Conservation (phyloP, 2,888 invertebrate genomes). For the Sialis lutaria region DNA sequence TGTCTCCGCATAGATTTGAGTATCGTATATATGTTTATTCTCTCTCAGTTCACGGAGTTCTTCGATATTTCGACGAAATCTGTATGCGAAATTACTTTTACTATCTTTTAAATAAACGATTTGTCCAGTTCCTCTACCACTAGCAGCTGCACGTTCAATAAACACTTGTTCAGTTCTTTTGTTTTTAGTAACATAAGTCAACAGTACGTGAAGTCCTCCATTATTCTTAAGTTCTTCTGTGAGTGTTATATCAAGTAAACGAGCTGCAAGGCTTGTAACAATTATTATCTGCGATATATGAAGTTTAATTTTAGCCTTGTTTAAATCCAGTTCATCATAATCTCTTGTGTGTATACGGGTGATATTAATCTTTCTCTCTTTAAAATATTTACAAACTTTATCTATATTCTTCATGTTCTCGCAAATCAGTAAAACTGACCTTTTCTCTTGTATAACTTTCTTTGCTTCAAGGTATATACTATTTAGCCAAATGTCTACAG, state of each 20-base stretch:
- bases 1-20: constrained; percentile 12
- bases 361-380: not conserved
- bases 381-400: constrained; percentile 9
- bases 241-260: constrained; percentile 22
- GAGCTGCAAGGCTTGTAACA: constrained; percentile 23
- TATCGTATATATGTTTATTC: constrained; percentile 11
- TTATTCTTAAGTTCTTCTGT: constrained; percentile 11
- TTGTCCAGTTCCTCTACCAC: constrained; percentile 19
- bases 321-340: constrained; percentile 7
- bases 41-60: constrained; percentile 12
- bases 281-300: constrained; percentile 16
- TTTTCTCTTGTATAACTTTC: constrained; percentile 7
- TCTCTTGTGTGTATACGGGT: constrained; percentile 9
- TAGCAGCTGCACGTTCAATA: constrained; percentile 21
- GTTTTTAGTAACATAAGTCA: constrained; percentile 22
- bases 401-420: constrained; percentile 11
- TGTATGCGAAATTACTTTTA: constrained; percentile 5
- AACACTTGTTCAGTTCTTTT: constrained; percentile 21
- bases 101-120: constrained; percentile 11
- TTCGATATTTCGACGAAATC: constrained; percentile 11
- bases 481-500: constrained; percentile 8
- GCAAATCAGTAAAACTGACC: constrained; percentile 17
- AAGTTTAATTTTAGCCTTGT: constrained; percentile 8
- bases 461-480: constrained; percentile 5
- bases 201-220: constrained; percentile 21